Evolutionary conservation across 2,888 invertebrate genomes (phyloP).

Genomic region (Perdita meconis): DNA sequence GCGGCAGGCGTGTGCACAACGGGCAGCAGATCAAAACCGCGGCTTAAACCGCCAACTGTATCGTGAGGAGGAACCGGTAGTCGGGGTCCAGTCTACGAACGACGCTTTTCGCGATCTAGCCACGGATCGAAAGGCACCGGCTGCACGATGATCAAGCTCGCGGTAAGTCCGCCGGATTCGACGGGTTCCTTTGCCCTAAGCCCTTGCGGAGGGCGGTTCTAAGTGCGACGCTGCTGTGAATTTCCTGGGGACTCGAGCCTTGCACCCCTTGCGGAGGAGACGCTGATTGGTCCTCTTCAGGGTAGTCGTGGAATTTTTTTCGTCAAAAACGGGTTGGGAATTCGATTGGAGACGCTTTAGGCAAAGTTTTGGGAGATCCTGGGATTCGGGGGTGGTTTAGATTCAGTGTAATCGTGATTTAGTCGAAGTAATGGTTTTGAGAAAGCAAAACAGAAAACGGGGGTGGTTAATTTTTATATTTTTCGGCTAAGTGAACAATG

Average conservation of each 20-base stretch:
- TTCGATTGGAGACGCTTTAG: too few species aligned
- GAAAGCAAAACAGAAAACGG: too few species aligned
- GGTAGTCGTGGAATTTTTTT: too few species aligned
- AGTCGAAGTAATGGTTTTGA: too few species aligned
- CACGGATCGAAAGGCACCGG: conserved; percentile 7
- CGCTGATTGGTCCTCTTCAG: too few species aligned
- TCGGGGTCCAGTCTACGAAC: neutral
- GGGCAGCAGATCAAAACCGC: conserved; percentile 72
- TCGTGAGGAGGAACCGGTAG: conserved; percentile 40
- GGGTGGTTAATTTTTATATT: too few species aligned
- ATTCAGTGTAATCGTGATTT: too few species aligned
- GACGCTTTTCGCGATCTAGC: neutral
- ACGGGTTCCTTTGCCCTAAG: neutral
- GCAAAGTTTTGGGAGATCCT: too few species aligned
- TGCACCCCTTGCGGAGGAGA: neutral
- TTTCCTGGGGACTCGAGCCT: neutral
- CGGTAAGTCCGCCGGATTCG: conserved; percentile 68
- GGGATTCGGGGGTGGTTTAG: too few species aligned
- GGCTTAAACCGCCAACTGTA: conserved; percentile 60
- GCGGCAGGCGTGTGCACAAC: conserved; percentile 61
- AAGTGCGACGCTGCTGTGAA: neutral
- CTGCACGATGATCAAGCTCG: conserved; percentile 66
- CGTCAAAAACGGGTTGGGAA: too few species aligned
- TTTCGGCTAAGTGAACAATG: too few species aligned
- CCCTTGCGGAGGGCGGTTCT: neutral